Evolutionary conservation across 1,140 invertebrate genomes (phyloP), one percentile per base, ranked within the genome.

Genomic region (Apolygus lucorum): DNA sequence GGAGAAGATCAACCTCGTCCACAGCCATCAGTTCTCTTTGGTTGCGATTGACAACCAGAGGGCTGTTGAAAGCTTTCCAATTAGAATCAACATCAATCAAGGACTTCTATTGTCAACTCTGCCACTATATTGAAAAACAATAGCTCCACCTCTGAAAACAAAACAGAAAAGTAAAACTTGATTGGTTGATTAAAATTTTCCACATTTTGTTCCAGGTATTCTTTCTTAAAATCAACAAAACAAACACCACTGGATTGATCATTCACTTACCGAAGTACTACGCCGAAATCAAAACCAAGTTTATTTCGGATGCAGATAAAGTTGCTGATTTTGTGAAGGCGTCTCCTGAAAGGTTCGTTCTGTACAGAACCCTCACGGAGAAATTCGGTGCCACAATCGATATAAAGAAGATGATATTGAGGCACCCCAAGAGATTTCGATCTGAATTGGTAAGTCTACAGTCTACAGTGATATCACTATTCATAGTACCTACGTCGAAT

Each of bases 181-280:
- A n/a, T n/a, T n/a, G n/a, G n/a, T n/a, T n/a, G n/a, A n/a, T n/a
- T n/a, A n/a, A n/a, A n/a, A n/a, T n/a, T n/a, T n/a, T n/a, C n/a
- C 29, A 25, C 22, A 34, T 29, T 42, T 14, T 14, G 65, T 49
- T 29, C 27, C 21, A 27, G 4, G 28, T 27, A 59, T 67, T 70
- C 71, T 78, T 80, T 73, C 77, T 79, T 71, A 80, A 79, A 71
- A 76, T 74, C 49, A 70, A 70, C 21, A 76, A 78, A 4, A 75
- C 77, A 71, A 78, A 80, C 52, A 78, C 77, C 42, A 78, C 76
- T 67, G 82, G 83, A 14, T 82, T 79, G 69, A 75, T 87, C 11
- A 71, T 88, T 27, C 86, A 88, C 75, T 77, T 89, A 26, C 76
- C 81, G 2, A 77, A 84, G 69, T 90, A 88, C 76, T 88, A 81